Evolutionary conservation across 1,140 invertebrate genomes (phyloP), one percentile per base, ranked within the genome.

Genomic region (Condylostylus longicornis): DNA sequence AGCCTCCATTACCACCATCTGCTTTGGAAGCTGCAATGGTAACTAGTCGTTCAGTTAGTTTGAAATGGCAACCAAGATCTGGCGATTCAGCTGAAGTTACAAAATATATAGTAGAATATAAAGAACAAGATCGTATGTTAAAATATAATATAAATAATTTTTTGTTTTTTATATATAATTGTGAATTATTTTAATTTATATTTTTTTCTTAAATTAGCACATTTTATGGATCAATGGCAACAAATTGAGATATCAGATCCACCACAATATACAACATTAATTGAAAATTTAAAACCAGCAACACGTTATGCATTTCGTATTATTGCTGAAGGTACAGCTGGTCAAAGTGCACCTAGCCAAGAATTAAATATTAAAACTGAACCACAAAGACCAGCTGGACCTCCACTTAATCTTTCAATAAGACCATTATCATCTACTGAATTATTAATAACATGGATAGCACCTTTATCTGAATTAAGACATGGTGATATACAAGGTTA

Each of bases 401-500:
- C 82, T 1, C 83, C 83, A 0, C 57, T 74, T 2, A 76, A 77
- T 53, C 65, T 88, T 5, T 67, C 70, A 8, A 77, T 74, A 1
- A 64, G 77, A 40, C 69, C 82, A 2, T 56, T 82, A 2, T 79
- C 79, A 2, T 83, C 83, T 1, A 80, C 75, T 1, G 75, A 82
- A 54, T 63, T 88, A 7, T 63, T 80, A 20, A 70, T 88, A 2
- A 79, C 74, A 3, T 89, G 84, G 84, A 62, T 70, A 36, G 74
- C 79, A 0, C 80, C 80, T 1, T 38, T 74, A 17, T 57, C 65
- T 0, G 78, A 82, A 49, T 48, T 79, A 5, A 62, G 77, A 33
- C 77, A 85, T 50, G 80, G 81, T 2, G 71, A 79, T 40, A 71
- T 84, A 25, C 68, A 75, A 45, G 80, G 79, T 14, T 84, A 75